A percentile compares a stretch with the other conserved stretches of the same genome.
These are phyloP conservation scores for Protomyctophum bolini DNA, from an alignment of 2,113 vertebrate species.

Conservation along the genomic window DNA sequence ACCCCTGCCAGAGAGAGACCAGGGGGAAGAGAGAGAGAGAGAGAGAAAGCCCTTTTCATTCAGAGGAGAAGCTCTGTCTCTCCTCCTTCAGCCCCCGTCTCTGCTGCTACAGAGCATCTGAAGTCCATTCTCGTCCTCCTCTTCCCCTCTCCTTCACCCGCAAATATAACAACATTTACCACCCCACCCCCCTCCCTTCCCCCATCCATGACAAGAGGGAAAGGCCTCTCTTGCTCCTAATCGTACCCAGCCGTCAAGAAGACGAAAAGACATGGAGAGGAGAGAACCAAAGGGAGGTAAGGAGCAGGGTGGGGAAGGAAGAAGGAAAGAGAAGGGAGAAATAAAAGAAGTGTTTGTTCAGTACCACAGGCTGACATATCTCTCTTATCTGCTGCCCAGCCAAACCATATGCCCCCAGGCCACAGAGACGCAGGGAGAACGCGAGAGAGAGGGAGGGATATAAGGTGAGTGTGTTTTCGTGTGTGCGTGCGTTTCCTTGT, in stretches of 20 bases:
- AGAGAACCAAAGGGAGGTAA: background rate
- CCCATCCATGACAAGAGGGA: slow-evolving; percentile 39
- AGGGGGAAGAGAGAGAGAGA: slow-evolving; percentile 23
- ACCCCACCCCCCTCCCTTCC: slow-evolving; percentile 28
- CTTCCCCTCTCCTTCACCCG: slow-evolving; percentile 55
- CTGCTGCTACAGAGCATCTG: slow-evolving; percentile 64
- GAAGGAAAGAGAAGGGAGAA: slow-evolving; percentile 44
- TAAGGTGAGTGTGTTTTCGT: slow-evolving; percentile 20
- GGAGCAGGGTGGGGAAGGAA: slow-evolving; percentile 11
- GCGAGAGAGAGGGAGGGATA: slow-evolving; percentile 9
- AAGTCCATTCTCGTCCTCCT: slow-evolving; percentile 65
- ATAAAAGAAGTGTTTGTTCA: slow-evolving; percentile 75
- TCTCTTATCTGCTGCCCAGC: slow-evolving; percentile 92
- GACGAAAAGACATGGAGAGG: slow-evolving; percentile 55
- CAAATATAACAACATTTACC: slow-evolving; percentile 59
- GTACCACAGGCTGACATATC: slow-evolving; percentile 76
- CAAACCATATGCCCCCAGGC: slow-evolving; percentile 89
- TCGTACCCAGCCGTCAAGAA: slow-evolving; percentile 67
- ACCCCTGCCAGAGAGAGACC: slow-evolving; percentile 24
- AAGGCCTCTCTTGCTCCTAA: slow-evolving; percentile 54
- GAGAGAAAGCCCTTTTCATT: slow-evolving; percentile 63
- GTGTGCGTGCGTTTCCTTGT: background rate
- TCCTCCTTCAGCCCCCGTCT: slow-evolving; percentile 45
- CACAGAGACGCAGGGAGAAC: slow-evolving; percentile 39
- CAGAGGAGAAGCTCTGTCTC: slow-evolving; percentile 61